These are phyloP conservation scores for Arrhamphus sclerolepis DNA, from an alignment of 2,797 vertebrate genomes.

Conservation along the genomic window DNA sequence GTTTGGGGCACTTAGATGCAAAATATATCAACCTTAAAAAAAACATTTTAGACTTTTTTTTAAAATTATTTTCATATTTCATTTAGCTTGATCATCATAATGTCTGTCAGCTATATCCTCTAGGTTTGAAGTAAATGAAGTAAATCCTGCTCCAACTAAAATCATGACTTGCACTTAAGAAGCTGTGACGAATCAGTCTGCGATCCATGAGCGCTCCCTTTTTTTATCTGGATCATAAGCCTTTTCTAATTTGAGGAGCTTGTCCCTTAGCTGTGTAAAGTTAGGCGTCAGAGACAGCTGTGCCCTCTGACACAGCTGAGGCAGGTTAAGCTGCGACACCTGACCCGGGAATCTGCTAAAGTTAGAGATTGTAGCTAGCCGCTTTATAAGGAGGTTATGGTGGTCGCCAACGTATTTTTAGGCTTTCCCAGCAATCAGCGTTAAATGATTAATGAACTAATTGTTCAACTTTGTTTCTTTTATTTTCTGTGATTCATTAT, in stretches of 20 bases:
- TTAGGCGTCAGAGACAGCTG: constrained; percentile 63
- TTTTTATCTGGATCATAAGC: constrained; percentile 17
- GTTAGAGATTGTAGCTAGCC: constrained; percentile 38
- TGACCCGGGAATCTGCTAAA: constrained; percentile 46
- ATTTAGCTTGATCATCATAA: no score
- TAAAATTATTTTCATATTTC: no score
- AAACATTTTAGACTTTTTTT: no score
- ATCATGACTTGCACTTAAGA: constrained; percentile 32
- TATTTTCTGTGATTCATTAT: no score
- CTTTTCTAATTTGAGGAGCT: constrained; percentile 35
- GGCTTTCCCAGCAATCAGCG: not conserved
- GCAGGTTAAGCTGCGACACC: constrained; percentile 42
- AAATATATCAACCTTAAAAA: no score
- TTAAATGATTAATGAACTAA: not conserved
- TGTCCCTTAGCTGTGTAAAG: constrained; percentile 16
- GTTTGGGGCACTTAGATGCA: not conserved
- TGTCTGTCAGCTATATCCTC: no score
- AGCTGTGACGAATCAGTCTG: constrained; percentile 8
- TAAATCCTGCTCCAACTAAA: not conserved
- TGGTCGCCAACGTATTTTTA: constrained; percentile 11
- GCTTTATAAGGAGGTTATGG: constrained; percentile 27
- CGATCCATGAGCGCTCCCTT: not conserved
- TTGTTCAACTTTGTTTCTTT: not conserved
- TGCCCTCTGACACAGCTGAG: constrained; percentile 46
- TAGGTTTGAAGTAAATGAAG: no score